phyloP scores from a whole-genome alignment of 2,113 vertebrate species.

The Chionodraco myersi region DNA sequence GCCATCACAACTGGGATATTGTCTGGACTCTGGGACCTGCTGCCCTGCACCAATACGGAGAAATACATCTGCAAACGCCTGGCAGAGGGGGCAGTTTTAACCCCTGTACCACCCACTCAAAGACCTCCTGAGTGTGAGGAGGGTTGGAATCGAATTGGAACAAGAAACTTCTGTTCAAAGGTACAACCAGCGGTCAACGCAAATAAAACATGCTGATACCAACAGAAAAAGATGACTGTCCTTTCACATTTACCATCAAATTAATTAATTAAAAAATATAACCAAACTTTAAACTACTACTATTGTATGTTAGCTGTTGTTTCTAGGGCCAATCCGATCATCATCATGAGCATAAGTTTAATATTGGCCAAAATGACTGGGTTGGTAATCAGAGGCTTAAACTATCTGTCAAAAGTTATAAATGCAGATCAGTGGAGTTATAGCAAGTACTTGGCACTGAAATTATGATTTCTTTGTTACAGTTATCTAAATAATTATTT shows the following conservation, averaged over 20 bases:
- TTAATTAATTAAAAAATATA: no score
- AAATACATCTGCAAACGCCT: constrained; percentile 93
- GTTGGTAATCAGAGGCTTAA: no score
- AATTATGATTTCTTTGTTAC: no score
- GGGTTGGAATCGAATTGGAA: constrained; percentile 78
- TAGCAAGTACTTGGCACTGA: no score
- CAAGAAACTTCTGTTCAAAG: constrained; percentile 85
- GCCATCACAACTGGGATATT: constrained; percentile 90
- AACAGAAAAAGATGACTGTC: background rate
- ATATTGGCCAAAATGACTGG: no score
- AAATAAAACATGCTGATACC: background rate
- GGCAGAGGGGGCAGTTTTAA: constrained; percentile 87
- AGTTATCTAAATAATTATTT: no score
- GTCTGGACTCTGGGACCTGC: constrained; percentile 94
- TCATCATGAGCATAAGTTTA: no score
- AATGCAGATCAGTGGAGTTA: no score
- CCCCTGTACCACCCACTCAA: constrained; percentile 68
- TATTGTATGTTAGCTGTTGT: background rate
- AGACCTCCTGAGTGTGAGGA: constrained; percentile 65
- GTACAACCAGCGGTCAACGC: constrained; percentile 65
- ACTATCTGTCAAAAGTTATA: no score
- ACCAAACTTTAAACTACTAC: background rate
- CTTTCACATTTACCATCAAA: no score
- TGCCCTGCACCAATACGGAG: constrained; percentile 88
- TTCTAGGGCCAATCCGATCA: no score